Evolutionary conservation across 1,140 invertebrate species (phyloP), one percentile per base, ranked within the genome.

Genomic region (Drosophila bocki): DNA sequence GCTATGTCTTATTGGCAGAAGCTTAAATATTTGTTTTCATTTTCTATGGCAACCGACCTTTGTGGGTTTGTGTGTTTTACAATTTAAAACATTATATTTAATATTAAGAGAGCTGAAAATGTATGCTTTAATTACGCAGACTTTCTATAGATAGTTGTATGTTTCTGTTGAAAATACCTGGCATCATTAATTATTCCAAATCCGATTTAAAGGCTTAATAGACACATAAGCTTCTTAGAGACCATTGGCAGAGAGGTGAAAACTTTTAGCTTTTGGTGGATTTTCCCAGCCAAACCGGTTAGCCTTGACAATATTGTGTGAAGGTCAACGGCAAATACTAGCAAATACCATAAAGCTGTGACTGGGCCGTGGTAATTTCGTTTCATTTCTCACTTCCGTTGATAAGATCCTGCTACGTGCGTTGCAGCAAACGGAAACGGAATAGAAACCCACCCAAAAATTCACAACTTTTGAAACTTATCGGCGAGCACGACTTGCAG

Each of bases 401-500:
- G 70, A 74, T 74, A 74, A 74, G 53, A 60, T 37, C 45, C 45
- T 51, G 32, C 37, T 71, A 70, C 65, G 65, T 70, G 53, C 26
- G 54, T 51, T 33, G 11, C 15, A 11, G 44, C 37, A 44, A 56
- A 17, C 67, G 69, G 67, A 60, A 72, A 72, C 17, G 45, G 45
- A 37, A 51, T 70, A 71, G 42, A 72, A 72, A 74, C 32, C 37
- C 19, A 15, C 4, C 44, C 3, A 50, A 51, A 26, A 71, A 42
- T 59, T 71, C 35, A 51, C 32, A 33, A 60, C 67, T 60, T 37
- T 22, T 11, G 53, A 37, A 69, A 69, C 63, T 45, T 65, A 65
- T 62, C 62, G n/a, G 48, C 44, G 22, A 37, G 50, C 33, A 51
- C 67, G 37, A 69, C 37, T 19, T 39, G 19, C 11, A 35, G 32